Base-by-base conservation (phyloP, 2,888 invertebrate genomes). In the Melinaea menophilus region DNA sequence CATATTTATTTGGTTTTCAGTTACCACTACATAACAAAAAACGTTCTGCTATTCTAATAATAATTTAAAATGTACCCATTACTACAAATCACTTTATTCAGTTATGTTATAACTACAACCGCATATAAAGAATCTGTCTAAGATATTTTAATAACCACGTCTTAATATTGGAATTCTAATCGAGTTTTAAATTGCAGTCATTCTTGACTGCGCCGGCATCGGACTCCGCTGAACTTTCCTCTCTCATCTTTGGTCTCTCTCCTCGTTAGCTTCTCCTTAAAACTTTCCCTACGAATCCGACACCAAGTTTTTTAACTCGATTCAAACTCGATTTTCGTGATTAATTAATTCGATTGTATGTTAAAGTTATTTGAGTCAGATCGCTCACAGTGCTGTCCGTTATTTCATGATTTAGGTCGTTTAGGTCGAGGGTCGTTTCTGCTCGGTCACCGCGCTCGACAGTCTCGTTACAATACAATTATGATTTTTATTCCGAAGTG, bases 101-200 rank as follows among this genome's bases (percentile, higher is more conserved):
- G 7, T 41, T 41, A 37, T 41, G 11, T 41, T 9, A 9, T 41
- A 9, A 7, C 41, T 41, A 41, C 9, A 41, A 41, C 41, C 41
- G 41, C 70, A 72, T 74, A 72, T 73, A 75, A 75, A 79, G 72
- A 75, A 75, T 77, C 64, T 59, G 37, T 64, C 63, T 54, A 57
- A 66, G 72, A 80, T 77, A 77, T 84, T 86, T 88, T 85, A 88
- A 89, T 89, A 88, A 86, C 81, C 81, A 73, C 79, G 76, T 75
- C 79, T 73, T 60, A 82, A 84, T 86, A 80, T 84, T 87, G 85
- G 80, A 88, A 89, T 89, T 88, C 85, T 88, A 89, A 90, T 90
- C 88, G 88, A 90, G 83, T 90, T 90, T 89, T 90, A 89, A 90
- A 90, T 90, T 90, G 89, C 88, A 88, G 84, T 83, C 83, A 89